Percentiles rank a stretch among this genome's conserved stretches.
phyloP scores from a whole-genome alignment of 2,888 invertebrate species.

The Drosophila gaucha region DNA sequence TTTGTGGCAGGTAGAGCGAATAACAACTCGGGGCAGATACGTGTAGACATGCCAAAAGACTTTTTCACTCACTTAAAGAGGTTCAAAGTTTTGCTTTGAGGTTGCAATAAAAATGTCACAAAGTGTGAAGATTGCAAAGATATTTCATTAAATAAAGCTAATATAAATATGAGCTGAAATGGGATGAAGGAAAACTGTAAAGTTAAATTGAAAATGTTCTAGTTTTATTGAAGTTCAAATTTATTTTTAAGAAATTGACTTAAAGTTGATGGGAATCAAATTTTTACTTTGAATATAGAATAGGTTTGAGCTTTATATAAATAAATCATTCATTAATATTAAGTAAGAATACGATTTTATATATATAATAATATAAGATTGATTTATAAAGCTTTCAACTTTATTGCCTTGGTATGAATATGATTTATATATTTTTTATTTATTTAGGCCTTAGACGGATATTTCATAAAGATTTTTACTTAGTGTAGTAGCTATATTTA shows the following conservation, averaged over 20 bases:
- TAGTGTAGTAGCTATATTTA: too few relatives aligned
- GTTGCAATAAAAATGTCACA: conserved; percentile 6
- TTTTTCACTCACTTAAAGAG: conserved; percentile 8
- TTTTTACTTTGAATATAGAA: too few relatives aligned
- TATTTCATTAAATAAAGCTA: not conserved
- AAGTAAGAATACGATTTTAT: too few relatives aligned
- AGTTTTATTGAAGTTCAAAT: too few relatives aligned
- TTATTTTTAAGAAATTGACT: not conserved
- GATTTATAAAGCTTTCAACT: too few relatives aligned
- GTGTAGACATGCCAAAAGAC: not conserved
- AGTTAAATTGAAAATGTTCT: not conserved
- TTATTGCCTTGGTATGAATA: too few relatives aligned
- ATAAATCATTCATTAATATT: too few relatives aligned
- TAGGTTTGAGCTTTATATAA: too few relatives aligned
- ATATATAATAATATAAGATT: too few relatives aligned
- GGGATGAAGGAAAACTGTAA: not conserved
- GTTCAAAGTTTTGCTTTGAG: conserved; percentile 1
- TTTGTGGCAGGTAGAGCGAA: conserved; percentile 57
- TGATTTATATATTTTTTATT: too few relatives aligned
- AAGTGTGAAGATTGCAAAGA: not conserved
- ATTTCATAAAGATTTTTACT: too few relatives aligned
- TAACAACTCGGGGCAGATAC: not conserved
- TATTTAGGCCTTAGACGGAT: too few relatives aligned
- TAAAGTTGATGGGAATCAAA: not conserved
- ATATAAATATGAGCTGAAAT: not conserved